Base-by-base conservation (phyloP, 92 coral and sea anemone species). In the Bergia sp. region DNA sequence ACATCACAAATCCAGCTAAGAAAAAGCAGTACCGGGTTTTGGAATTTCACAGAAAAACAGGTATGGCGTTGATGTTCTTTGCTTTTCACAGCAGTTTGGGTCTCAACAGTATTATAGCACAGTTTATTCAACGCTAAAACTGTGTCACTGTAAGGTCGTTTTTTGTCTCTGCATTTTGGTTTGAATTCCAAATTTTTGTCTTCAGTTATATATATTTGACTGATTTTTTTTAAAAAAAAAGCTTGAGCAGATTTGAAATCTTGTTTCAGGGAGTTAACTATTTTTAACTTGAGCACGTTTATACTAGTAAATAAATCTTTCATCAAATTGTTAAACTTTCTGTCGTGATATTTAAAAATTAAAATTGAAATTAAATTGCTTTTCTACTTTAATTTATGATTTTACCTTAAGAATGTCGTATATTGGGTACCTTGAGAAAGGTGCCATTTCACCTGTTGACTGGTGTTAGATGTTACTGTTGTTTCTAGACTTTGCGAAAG, bases 1-100 rank as follows among this genome's bases (percentile, higher is more conserved):
- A 3, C 37, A 29, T 37, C 13, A 7, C 36, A 15, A 69, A 84
- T 11, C 77, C 67, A 7, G 64, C 78, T 8, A 84, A 79, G 67
- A 82, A 16, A 55, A 84, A 69, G 1, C 79, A 65, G 58, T 84
- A 69, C 65, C 53, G 49, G 3, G 55, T 84, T 71, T 9, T 71
- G 79, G 87, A 84, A 58, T 84, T 84, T 72, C 87, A 84, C 87
- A 84, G 87, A 84, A 84, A 47, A 67, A 53, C 87, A 84, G 87
- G 87, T 84, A 84, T 43, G 61, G 87, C 12, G 65, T 15, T 82
- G 8, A n/a, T 3, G 4, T 80, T 36, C 29, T 79, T 3, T 49
- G 18, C 3, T 13, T 0, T 37, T 41, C 4, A 42, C 4, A 6
- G n/a, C 1, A 47, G 13, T 69, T 37, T 72, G 13, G 49, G 3